Evolutionary conservation across 2,113 vertebrate genomes (phyloP), one percentile per base, ranked within the genome.

Genomic region (Solea senegalensis): DNA sequence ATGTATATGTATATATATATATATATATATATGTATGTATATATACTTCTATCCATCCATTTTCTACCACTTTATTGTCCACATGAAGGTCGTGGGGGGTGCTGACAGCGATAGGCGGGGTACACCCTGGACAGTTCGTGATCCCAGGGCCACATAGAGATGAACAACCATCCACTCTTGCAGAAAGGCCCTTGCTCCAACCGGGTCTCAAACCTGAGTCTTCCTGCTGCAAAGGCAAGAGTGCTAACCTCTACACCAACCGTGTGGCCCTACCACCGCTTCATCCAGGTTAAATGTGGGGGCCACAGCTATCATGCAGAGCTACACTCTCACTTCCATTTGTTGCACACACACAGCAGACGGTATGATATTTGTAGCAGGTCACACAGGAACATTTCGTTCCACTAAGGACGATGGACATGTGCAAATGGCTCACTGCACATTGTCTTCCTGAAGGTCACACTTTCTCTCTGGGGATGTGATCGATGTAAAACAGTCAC

Each of bases 371-470:
- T 74, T 60, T 52, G 59, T 68, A 65, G 14, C 44, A 44, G 51
- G 55, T 68, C 61, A 69, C 73, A n/a, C 40, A 39, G 55, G n/a
- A 26, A 64, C 28, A 28, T 54, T 58, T n/a, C 51, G 44, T 11
- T 73, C 45, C 52, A 58, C 40, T 6, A 2, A 4, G 50, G 45
- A 69, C 70, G 69, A 77, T 50, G 46, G 28, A 68, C 69, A 61
- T 65, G 16, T 62, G 59, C 43, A 78, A 70, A 82, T 59, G 0
- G 3, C 34, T 67, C 9, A 5, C 55, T 58, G 16, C 9, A 1
- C 34, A 10, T 66, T 46, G 43, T 34, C 78, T 57, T 65, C 55
- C 70, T 54, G 74, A 88, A 90, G 90, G 83, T 90, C 83, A 0
- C 57, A 13, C 63, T 7, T 21, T 78, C 46, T 76, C 78, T 76